Evolutionary conservation across 2,888 invertebrate genomes (phyloP).

Genomic region (Macrophya annulata): DNA sequence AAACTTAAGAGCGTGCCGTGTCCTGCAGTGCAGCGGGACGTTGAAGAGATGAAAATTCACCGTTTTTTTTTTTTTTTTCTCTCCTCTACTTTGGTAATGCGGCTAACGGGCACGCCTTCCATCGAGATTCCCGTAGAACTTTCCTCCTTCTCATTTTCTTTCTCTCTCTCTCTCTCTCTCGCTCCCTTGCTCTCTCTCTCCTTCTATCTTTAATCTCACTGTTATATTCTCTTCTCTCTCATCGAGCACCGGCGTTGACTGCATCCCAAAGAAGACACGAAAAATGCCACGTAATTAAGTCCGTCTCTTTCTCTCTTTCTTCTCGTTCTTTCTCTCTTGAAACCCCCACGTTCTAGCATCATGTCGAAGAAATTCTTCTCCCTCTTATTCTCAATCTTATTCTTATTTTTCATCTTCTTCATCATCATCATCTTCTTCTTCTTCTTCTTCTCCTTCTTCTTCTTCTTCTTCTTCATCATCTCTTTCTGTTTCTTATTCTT

Average conservation of each 20-base stretch:
- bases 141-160: background rate
- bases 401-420: background rate
- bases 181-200: background rate
- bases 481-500: too few species aligned
- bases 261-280: conserved; percentile 52
- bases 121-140: background rate
- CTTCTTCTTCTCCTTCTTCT: background rate
- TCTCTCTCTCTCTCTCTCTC: conserved; percentile 11
- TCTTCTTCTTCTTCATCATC: background rate
- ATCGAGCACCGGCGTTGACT: conserved; percentile 45
- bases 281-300: conserved; percentile 54
- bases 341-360: conserved; percentile 19
- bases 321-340: background rate
- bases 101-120: conserved; percentile 65
- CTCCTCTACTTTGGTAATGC: conserved; percentile 61
- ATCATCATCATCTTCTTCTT: background rate
- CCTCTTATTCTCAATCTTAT: conserved; percentile 4
- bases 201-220: background rate
- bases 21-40: background rate
- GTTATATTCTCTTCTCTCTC: background rate
- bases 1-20: conserved; percentile 46
- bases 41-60: conserved; percentile 41
- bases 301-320: background rate
- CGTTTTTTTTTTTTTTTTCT: background rate
- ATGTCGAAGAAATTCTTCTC: conserved; percentile 12